Evolutionary conservation across 2,797 vertebrate species (phyloP), one percentile per base, ranked within the genome.

Genomic region (Leptatherina wallacei): DNA sequence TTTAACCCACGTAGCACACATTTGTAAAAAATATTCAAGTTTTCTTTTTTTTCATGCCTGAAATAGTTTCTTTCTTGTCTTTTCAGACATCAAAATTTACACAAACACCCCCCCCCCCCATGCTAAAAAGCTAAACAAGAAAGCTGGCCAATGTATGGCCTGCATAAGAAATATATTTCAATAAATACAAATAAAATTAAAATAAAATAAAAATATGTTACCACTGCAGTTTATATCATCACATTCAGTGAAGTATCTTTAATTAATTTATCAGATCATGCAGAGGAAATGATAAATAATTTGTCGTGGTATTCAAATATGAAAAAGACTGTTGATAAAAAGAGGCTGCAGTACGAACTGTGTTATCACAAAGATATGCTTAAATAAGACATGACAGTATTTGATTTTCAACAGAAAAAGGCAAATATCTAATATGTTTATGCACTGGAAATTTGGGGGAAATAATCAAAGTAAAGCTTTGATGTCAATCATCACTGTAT

Each of bases 401-500:
- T 64, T 65, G 27, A 65, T 71, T 76, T 75, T 69, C 11, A 61
- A 66, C 44, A n/a, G 47, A 65, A 73, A 73, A 63, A 35, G 29
- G 20, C 8, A 74, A 78, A 61, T 59, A 58, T 56, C 30, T 66
- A 36, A 55, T 27, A n/a, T 27, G 63, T 27, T 29, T 29, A 55
- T 55, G 9, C 3, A 22, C 36, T 32, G 18, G n/a, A 13, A 56
- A 24, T 27, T 8, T 57, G 18, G 32, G 9, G 11, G 27, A 24
- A 71, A 74, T 75, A 20, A 20, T 61, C 0, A 20, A 18, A 30
- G 6, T 22, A 11, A 16, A 8, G 35, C 63, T 47, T 66, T 61
- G 16, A 27, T 6, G 55, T 32, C 75, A 77, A 85, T 63, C 18
- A 60, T 82, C 77, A 79, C 33, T 32, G 49, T 77, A 69, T 83